Evolutionary conservation across 92 coral and sea anemone species (phyloP).

Genomic region (Actinostola sp.): DNA sequence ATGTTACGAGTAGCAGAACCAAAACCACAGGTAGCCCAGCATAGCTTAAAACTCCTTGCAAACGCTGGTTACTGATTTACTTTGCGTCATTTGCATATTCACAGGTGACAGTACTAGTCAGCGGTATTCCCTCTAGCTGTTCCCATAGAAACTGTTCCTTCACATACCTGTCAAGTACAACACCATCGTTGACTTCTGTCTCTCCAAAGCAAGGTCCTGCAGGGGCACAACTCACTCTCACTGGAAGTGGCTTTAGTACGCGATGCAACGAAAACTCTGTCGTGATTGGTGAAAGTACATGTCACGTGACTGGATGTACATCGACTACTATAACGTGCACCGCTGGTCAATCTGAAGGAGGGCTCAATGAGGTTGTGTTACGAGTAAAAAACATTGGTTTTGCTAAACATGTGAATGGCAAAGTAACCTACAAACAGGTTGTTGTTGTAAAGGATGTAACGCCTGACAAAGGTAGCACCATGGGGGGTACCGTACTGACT

Average conservation of each 20-base stretch:
- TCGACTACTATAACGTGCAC: slow-evolving; percentile 51
- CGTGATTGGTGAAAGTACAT: slow-evolving; percentile 59
- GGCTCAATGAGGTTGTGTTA: slow-evolving; percentile 42
- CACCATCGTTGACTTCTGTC: slow-evolving; percentile 60
- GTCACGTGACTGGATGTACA: slow-evolving; percentile 60
- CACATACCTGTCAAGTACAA: slow-evolving; percentile 36
- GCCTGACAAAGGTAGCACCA: slow-evolving; percentile 61
- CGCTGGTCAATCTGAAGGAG: slow-evolving; percentile 62
- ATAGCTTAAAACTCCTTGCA: background rate
- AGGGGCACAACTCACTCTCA: slow-evolving; percentile 58
- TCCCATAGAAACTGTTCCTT: slow-evolving; percentile 65
- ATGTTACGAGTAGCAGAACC: slow-evolving; percentile 75
- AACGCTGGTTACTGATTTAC: too few species aligned
- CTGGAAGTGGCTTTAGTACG: slow-evolving; percentile 74
- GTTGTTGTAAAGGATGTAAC: slow-evolving; percentile 32
- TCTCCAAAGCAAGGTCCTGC: slow-evolving; percentile 54
- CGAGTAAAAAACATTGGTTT: slow-evolving; percentile 50
- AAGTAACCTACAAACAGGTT: slow-evolving; percentile 35
- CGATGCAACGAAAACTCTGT: slow-evolving; percentile 56
- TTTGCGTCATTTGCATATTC: background rate
- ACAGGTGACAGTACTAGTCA: slow-evolving; percentile 71
- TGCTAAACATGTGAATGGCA: slow-evolving; percentile 44
- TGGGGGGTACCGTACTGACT: slow-evolving; percentile 63
- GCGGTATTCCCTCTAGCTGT: slow-evolving; percentile 78
- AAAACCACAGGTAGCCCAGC: slow-evolving; percentile 67